Percentiles rank a stretch among this genome's conserved stretches.
Conservation (phyloP, 2,888 invertebrate genomes). For the Achlya flavicornis region DNA sequence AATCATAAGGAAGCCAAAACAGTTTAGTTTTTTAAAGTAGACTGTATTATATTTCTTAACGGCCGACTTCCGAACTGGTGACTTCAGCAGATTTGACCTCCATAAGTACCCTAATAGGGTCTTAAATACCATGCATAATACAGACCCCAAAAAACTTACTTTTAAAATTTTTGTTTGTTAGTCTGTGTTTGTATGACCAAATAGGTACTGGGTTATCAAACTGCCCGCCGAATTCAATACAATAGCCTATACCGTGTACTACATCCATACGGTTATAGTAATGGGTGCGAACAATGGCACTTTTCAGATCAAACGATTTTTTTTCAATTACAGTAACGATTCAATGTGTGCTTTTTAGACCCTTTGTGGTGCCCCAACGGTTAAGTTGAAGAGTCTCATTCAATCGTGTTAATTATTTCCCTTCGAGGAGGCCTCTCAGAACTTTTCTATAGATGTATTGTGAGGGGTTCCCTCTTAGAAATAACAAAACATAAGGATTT, state of each 20-base stretch:
- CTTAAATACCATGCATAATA: too few species aligned
- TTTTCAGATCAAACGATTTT: conserved; percentile 40
- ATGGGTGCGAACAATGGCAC: conserved; percentile 8
- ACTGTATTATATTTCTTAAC: too few species aligned
- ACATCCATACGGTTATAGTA: not conserved
- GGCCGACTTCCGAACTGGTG: too few species aligned
- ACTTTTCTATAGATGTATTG: conserved; percentile 49
- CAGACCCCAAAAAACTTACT: too few species aligned
- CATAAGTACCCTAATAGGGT: too few species aligned
- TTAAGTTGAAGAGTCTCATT: conserved; percentile 55
- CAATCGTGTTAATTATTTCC: conserved; percentile 68
- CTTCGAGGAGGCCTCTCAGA: conserved; percentile 39
- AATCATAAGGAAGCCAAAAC: too few species aligned
- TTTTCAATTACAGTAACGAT: conserved; percentile 56
- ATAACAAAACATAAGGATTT: conserved; percentile 28
- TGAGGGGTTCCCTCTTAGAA: conserved; percentile 37
- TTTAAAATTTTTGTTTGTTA: too few species aligned
- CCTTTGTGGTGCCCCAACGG: conserved; percentile 52
- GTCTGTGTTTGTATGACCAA: not conserved
- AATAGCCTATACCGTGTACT: not conserved
- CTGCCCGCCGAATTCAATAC: not conserved
- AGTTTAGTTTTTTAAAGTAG: too few species aligned
- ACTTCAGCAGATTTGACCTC: too few species aligned
- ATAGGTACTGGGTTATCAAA: not conserved
- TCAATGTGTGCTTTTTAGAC: conserved; percentile 44